Conservation (phyloP, 2,113 vertebrate species). For the Percopsis transmontana region DNA sequence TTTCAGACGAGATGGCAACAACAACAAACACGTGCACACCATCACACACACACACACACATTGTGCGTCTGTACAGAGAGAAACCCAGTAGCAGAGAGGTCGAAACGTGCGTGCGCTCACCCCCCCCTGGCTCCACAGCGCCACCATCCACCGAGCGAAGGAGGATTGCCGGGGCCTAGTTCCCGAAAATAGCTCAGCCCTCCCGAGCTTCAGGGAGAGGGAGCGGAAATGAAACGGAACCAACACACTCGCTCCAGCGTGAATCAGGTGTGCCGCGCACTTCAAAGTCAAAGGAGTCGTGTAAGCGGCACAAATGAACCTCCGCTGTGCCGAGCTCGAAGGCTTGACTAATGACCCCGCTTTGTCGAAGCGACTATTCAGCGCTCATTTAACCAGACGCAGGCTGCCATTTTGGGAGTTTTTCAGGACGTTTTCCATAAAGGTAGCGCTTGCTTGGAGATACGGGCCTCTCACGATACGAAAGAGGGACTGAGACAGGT, state of each 20-base stretch:
- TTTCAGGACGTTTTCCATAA: neutral
- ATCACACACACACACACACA: constrained; percentile 6
- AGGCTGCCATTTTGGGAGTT: too few species aligned
- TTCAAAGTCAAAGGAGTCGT: constrained; percentile 66
- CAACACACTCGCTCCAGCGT: constrained; percentile 27
- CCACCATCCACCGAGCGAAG: constrained; percentile 26
- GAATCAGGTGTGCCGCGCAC: constrained; percentile 70
- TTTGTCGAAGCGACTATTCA: constrained; percentile 54
- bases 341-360: constrained; percentile 63
- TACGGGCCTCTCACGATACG: constrained; percentile 37
- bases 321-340: constrained; percentile 43
- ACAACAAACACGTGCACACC: neutral
- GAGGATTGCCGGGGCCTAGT: constrained; percentile 35
- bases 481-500: neutral
- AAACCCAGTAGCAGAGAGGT: constrained; percentile 2
- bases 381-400: constrained; percentile 43
- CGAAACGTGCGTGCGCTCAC: too few species aligned
- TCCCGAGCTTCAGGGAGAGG: constrained; percentile 43
- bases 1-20: neutral
- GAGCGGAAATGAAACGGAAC: constrained; percentile 49
- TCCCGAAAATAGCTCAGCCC: constrained; percentile 46
- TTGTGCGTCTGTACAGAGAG: too few species aligned
- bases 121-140: constrained; percentile 4
- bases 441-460: constrained; percentile 30
- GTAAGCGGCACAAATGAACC: constrained; percentile 64